Evolutionary conservation across 2,888 invertebrate species (phyloP).

Genomic region (Hipparchia semele): DNA sequence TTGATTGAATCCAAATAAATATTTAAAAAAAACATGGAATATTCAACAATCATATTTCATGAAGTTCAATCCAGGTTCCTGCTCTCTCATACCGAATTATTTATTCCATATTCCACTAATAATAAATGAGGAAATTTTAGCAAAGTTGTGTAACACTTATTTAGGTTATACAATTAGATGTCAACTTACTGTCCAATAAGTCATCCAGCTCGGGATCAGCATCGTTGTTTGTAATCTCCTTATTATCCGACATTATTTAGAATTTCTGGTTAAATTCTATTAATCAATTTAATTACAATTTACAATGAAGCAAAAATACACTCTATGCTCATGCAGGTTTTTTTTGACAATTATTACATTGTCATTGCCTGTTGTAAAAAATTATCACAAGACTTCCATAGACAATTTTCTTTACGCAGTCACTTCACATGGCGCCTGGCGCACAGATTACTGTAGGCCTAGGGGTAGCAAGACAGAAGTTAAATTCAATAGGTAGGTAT

Average conservation of each 20-base stretch:
- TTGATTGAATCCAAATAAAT: no score
- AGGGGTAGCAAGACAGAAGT: neutral
- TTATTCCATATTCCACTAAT: neutral
- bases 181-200: slow-evolving; percentile 88
- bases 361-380: slow-evolving; percentile 28
- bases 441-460: neutral
- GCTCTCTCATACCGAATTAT: neutral
- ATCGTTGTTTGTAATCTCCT: slow-evolving; percentile 63
- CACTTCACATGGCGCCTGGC: neutral
- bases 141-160: slow-evolving; percentile 22
- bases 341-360: slow-evolving; percentile 24
- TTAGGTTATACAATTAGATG: slow-evolving; percentile 49
- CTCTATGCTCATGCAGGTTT: no score
- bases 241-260: slow-evolving; percentile 69
- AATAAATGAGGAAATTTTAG: slow-evolving; percentile 4
- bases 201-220: slow-evolving; percentile 88
- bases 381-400: slow-evolving; percentile 36
- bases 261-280: neutral
- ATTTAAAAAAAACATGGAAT: neutral
- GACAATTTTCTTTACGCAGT: slow-evolving; percentile 1
- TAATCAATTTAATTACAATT: no score
- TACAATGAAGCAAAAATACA: no score
- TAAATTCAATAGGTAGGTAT: no score
- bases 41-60: neutral
- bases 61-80: neutral